Percentiles rank a stretch among this genome's conserved stretches.
phyloP scores from a whole-genome alignment of 1,140 invertebrate genomes.

The Drosophila rhopaloa region DNA sequence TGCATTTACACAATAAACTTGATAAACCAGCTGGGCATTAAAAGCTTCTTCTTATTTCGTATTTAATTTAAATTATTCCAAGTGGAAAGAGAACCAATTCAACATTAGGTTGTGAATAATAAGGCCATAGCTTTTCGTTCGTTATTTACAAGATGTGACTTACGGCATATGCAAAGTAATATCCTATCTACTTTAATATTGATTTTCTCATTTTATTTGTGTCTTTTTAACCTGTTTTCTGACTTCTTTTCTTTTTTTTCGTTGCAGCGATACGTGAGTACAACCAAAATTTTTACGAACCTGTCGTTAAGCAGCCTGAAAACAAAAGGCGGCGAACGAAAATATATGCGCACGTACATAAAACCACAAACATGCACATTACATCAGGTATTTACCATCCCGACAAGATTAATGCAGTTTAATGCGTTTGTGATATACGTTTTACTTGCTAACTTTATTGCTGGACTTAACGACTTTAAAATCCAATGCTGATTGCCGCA shows the following conservation, averaged over 20 bases:
- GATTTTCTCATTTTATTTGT: slow-evolving; percentile 20
- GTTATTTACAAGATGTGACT: background rate
- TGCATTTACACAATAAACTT: background rate
- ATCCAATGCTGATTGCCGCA: background rate
- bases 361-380: slow-evolving; percentile 35
- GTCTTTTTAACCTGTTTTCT: slow-evolving; percentile 12
- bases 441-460: slow-evolving; percentile 25
- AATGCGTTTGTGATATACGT: slow-evolving; percentile 41
- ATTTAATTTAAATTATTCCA: too few species aligned
- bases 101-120: too few species aligned
- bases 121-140: background rate
- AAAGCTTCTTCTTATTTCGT: too few species aligned
- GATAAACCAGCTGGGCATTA: too few species aligned
- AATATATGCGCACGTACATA: slow-evolving; percentile 29
- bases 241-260: slow-evolving; percentile 34
- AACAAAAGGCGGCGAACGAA: slow-evolving; percentile 25
- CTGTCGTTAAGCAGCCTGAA: slow-evolving; percentile 17
- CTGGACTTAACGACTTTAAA: slow-evolving; percentile 32
- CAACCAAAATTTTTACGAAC: slow-evolving; percentile 29
- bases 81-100: too few species aligned
- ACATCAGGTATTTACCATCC: slow-evolving; percentile 57
- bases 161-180: background rate
- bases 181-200: slow-evolving; percentile 31
- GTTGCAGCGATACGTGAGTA: slow-evolving; percentile 78
- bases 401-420: slow-evolving; percentile 49